Percentiles rank a stretch among this genome's conserved stretches.
Evolutionary conservation across 2,888 invertebrate genomes (phyloP).

Genomic region (Fragum fragum): DNA sequence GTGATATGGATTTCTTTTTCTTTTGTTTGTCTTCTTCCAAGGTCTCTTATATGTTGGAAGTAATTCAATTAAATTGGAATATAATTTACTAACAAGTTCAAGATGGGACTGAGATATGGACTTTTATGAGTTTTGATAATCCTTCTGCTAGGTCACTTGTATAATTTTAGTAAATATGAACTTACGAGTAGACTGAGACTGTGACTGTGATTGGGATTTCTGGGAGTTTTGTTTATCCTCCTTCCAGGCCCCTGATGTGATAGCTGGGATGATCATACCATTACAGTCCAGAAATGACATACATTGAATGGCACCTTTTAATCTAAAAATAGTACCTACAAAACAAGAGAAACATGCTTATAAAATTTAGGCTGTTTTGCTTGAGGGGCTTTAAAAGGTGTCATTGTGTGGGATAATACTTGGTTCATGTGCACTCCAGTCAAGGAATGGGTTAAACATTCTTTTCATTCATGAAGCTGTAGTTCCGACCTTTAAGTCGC

Average conservation of each 20-base stretch:
- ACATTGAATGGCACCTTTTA: conserved; percentile 97
- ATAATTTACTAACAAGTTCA: conserved; percentile 19
- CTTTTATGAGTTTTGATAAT: conserved; percentile 45
- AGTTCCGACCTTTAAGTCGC: too few relatives aligned
- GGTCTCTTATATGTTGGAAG: neutral
- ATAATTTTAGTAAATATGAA: neutral
- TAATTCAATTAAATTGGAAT: too few relatives aligned
- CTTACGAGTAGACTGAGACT: conserved; percentile 52
- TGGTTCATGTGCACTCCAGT: too few relatives aligned
- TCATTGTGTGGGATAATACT: too few relatives aligned
- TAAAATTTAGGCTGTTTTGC: too few relatives aligned
- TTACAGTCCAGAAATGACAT: conserved; percentile 99
- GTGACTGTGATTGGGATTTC: conserved; percentile 42
- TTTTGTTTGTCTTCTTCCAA: too few relatives aligned
- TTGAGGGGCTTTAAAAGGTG: too few relatives aligned
- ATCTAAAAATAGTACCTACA: conserved; percentile 96
- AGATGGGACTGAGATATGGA: conserved; percentile 40
- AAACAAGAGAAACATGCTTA: conserved; percentile 27
- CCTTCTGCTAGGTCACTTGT: conserved; percentile 93
- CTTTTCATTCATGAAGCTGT: too few relatives aligned
- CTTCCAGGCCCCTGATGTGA: conserved; percentile 96
- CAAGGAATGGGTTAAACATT: too few relatives aligned
- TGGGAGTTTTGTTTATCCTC: conserved; percentile 49
- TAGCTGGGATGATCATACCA: conserved; percentile 96
- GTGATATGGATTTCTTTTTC: too few relatives aligned